Evolutionary conservation across 2,888 invertebrate genomes (phyloP).

Genomic region (Andrena trimmerana): DNA sequence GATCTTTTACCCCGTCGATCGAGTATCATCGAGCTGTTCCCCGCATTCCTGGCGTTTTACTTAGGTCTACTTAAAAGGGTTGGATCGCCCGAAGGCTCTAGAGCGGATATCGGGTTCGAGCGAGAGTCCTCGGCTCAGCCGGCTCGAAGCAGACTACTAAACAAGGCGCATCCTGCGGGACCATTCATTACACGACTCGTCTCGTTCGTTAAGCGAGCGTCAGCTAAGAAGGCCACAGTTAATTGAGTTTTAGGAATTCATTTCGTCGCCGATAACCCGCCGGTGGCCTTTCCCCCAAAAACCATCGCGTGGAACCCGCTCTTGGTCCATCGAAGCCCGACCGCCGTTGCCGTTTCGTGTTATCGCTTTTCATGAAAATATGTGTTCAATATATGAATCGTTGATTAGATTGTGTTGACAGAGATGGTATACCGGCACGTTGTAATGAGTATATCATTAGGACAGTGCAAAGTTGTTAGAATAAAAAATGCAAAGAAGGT

Average conservation of each 20-base stretch:
- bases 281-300: conserved; percentile 50
- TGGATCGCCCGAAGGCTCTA: conserved; percentile 73
- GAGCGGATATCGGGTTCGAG: conserved; percentile 70
- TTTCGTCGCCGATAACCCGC: conserved; percentile 75
- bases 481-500: no score
- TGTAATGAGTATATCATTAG: no score
- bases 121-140: conserved; percentile 44
- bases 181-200: conserved; percentile 69
- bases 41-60: conserved; percentile 76
- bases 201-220: conserved; percentile 63
- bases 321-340: background rate
- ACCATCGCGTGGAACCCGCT: conserved; percentile 2
- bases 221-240: conserved; percentile 71
- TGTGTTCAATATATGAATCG: background rate
- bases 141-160: conserved; percentile 42
- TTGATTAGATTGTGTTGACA: background rate
- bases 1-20: conserved; percentile 67
- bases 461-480: no score
- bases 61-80: conserved; percentile 76
- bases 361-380: background rate
- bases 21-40: conserved; percentile 67
- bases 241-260: conserved; percentile 81
- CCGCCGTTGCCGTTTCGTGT: background rate
- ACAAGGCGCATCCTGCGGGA: conserved; percentile 61
- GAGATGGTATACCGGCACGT: background rate